Conservation (phyloP, 1,140 invertebrate species). For the Harpegnathos saltator region DNA sequence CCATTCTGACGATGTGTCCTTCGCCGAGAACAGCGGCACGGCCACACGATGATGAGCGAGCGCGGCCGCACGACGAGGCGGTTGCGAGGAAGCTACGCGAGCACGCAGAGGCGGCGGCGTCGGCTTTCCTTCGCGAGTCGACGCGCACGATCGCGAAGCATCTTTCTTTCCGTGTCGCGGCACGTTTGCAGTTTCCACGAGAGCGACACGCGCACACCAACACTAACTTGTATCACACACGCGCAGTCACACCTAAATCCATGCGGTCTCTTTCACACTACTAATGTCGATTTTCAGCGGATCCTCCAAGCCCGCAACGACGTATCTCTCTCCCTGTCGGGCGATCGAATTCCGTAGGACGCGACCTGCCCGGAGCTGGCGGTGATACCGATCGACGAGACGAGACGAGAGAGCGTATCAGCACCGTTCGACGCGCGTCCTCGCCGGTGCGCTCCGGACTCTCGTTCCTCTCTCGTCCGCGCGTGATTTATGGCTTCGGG, state of each 20-base stretch:
- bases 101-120: conserved; percentile 32
- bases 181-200: neutral
- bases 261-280: neutral
- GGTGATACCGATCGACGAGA: conserved; percentile 68
- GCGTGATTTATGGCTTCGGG: conserved; percentile 69
- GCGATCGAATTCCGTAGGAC: neutral
- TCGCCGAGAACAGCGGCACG: conserved; percentile 10
- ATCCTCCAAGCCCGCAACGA: neutral
- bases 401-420: too few relatives aligned
- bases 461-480: conserved; percentile 67
- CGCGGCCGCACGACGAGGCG: conserved; percentile 25
- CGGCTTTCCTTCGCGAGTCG: conserved; percentile 51
- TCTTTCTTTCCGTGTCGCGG: conserved; percentile 40
- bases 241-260: neutral
- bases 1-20: conserved; percentile 74
- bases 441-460: conserved; percentile 63
- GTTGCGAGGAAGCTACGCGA: conserved; percentile 39
- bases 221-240: neutral
- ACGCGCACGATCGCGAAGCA: conserved; percentile 59
- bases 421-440: conserved; percentile 65
- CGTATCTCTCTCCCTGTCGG: neutral
- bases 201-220: neutral
- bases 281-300: too few relatives aligned
- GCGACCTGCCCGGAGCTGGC: conserved; percentile 55
- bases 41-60: conserved; percentile 1